These are phyloP conservation scores for Condylura cristata DNA, from an alignment of 2,113 vertebrate genomes.

Conservation along the genomic window DNA sequence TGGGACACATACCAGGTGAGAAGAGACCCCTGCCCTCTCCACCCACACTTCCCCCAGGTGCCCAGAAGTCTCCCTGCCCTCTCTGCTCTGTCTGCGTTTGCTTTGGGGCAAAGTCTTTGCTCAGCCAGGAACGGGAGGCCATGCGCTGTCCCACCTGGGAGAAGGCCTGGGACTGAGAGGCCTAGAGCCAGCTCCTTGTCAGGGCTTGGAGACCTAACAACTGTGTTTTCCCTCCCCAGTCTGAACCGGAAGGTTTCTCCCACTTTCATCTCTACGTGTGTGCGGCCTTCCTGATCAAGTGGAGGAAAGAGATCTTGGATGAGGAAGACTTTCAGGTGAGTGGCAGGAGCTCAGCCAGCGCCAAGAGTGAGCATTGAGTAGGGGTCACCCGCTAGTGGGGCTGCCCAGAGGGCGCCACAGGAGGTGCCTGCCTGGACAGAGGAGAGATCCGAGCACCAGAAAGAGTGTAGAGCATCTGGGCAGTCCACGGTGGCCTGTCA, in stretches of 20 bases:
- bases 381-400: background rate
- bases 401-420: background rate
- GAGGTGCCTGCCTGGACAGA: background rate
- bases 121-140: too few relatives aligned
- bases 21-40: background rate
- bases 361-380: background rate
- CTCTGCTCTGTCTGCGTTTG: background rate
- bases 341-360: background rate
- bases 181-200: background rate
- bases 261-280: conserved; percentile 97
- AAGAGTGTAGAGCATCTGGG: too few relatives aligned
- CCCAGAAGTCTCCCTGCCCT: background rate
- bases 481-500: background rate
- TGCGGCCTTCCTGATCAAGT: conserved; percentile 96
- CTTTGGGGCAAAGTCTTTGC: background rate
- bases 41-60: fast-evolving
- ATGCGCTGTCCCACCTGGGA: background rate
- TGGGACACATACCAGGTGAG: conserved; percentile 96
- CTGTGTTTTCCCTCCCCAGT: conserved; percentile 82
- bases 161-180: background rate
- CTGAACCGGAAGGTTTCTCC: conserved; percentile 96
- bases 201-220: background rate
- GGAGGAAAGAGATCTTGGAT: conserved; percentile 96
- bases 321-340: conserved; percentile 96
- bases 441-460: background rate